Base-by-base conservation (phyloP, 1,140 invertebrate genomes). In the Cataglyphis hispanica region DNA sequence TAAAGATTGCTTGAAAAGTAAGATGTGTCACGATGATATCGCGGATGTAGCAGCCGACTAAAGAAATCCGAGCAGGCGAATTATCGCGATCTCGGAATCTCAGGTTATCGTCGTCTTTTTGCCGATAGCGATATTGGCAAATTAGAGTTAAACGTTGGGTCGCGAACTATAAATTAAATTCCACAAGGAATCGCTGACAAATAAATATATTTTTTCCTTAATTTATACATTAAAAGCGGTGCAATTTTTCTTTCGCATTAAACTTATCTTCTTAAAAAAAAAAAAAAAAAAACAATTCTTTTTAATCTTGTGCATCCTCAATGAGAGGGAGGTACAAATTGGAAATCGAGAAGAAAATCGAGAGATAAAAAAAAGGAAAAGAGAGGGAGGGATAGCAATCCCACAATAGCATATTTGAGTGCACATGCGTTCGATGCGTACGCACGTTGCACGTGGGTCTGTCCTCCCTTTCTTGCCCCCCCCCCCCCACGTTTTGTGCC, bases 401-500 rank as follows among this genome's bases (percentile, higher is more conserved):
- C 37, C 34, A 84, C 66, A 63, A 77, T 67, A 19, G 11, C 31
- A 27, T 16, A 40, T 50, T 50, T 22, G 34, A 80, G 31, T 34
- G 53, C 67, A 72, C 13, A 43, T 40, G 66, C 53, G 27, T 40
- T 72, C 34, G 22, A 16, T 43, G 34, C 31, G 34, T 31, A 31
- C 13, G 25, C 37, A 50, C 56, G 50, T 6, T 25, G 64, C 53
- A 46, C 37, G 27, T 80, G 64, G 64, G 34, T 25, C 31, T 22
- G 64, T 13, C 43, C 16, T 4, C 16, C 11, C 40, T 46, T 34
- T 63, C 25, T 16, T 63, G 7, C 11, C 8, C 27, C 25, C 40
- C 63, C 7, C 27, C 50, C 61, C 63, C 64, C 22, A 25, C 19
- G 46, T 83, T 80, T 84, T 50, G 63, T 63, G 50, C 43, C 34